phyloP scores from a whole-genome alignment of 2,113 vertebrate genomes.

The Rhinopomastus cyanomelas region DNA sequence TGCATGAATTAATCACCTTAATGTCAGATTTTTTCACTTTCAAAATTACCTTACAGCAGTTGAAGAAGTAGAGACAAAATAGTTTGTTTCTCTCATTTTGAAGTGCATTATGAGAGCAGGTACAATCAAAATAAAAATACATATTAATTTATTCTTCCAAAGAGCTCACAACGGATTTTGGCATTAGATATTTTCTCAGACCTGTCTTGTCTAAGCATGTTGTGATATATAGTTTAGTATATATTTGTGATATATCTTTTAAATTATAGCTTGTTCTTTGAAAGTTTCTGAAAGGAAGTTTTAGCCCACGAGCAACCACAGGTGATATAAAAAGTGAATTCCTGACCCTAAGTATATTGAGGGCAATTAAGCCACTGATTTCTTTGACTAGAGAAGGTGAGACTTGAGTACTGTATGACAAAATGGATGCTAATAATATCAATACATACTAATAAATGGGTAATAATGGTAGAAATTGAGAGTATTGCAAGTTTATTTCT shows the following conservation, averaged over 20 bases:
- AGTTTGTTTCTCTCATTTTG: neutral
- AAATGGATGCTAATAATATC: neutral
- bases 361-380: neutral
- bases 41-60: slow-evolving; percentile 22
- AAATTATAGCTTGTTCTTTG: neutral
- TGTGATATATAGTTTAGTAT: too few relatives aligned
- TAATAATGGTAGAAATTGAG: neutral
- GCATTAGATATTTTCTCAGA: neutral
- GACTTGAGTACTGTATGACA: neutral
- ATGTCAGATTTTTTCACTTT: slow-evolving; percentile 64
- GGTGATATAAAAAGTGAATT: neutral
- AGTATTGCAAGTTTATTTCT: neutral
- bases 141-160: neutral
- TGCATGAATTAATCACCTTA: slow-evolving; percentile 79
- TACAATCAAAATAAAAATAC: neutral
- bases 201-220: neutral
- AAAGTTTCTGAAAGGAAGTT: neutral
- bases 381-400: neutral
- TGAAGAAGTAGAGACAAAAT: neutral
- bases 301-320: neutral
- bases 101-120: neutral
- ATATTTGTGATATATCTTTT: too few relatives aligned
- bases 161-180: neutral
- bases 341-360: neutral
- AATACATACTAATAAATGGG: neutral